phyloP scores from a whole-genome alignment of 2,888 invertebrate genomes.

The Bombylius discolor region DNA sequence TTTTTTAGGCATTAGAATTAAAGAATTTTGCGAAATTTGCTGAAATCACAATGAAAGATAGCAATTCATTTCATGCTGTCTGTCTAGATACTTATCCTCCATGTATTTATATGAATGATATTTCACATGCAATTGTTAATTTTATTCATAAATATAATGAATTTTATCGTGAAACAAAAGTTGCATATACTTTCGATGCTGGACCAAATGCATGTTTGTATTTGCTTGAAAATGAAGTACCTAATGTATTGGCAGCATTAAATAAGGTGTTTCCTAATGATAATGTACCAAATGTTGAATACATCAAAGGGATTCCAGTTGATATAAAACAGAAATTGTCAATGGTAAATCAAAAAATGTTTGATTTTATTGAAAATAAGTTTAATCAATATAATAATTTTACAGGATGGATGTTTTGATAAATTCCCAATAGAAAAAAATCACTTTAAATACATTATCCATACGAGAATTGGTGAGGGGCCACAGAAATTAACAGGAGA shows the following conservation, averaged over 20 bases:
- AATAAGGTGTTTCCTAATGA: slow-evolving; percentile 58
- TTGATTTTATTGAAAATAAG: background rate
- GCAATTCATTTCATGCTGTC: slow-evolving; percentile 92
- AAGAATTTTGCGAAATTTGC: slow-evolving; percentile 75
- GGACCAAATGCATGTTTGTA: slow-evolving; percentile 94
- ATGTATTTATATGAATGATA: slow-evolving; percentile 80
- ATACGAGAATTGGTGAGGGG: slow-evolving; percentile 71
- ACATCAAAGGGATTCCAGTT: slow-evolving; percentile 44
- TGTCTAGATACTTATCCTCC: slow-evolving; percentile 92
- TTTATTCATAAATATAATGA: slow-evolving; percentile 76
- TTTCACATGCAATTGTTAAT: slow-evolving; percentile 65
- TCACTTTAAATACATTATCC: slow-evolving; percentile 66
- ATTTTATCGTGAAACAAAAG: slow-evolving; percentile 47
- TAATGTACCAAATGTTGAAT: slow-evolving; percentile 32
- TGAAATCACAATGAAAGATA: slow-evolving; percentile 92
- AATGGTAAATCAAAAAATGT: background rate
- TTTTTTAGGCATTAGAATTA: slow-evolving; percentile 37
- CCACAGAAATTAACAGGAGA: slow-evolving; percentile 41
- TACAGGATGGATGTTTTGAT: background rate
- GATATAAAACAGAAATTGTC: slow-evolving; percentile 12
- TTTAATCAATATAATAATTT: background rate
- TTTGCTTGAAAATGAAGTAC: slow-evolving; percentile 60
- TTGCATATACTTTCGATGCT: slow-evolving; percentile 97
- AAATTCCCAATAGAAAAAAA: slow-evolving; percentile 28
- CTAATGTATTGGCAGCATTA: slow-evolving; percentile 52